Conservation (phyloP, 2,797 vertebrate species). For the Ctenopoma kingsleyae region DNA sequence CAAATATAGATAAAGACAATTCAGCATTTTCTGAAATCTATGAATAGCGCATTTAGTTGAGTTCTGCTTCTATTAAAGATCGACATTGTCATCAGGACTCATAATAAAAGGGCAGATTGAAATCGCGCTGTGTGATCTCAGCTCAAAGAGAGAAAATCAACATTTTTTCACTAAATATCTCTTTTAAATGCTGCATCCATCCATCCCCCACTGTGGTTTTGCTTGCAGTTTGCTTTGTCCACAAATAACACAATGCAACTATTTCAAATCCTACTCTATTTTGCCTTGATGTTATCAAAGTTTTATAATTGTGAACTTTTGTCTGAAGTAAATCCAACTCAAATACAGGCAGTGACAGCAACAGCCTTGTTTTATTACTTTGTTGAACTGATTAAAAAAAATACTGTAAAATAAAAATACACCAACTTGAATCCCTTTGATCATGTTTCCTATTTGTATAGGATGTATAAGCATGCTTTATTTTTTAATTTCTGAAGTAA, state of each 20-base stretch:
- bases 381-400: slow-evolving; percentile 15
- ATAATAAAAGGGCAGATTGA: slow-evolving; percentile 17
- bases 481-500: slow-evolving; percentile 13
- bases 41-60: slow-evolving; percentile 26
- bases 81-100: neutral
- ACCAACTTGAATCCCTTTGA: slow-evolving; percentile 25
- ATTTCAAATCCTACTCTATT: slow-evolving; percentile 23
- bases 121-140: slow-evolving; percentile 10
- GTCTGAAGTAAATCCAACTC: slow-evolving; percentile 8
- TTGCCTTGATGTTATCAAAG: slow-evolving; percentile 32
- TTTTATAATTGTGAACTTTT: slow-evolving; percentile 4
- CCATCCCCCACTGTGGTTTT: slow-evolving; percentile 5
- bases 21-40: slow-evolving; percentile 10
- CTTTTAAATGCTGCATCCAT: slow-evolving; percentile 14
- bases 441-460: slow-evolving; percentile 26
- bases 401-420: neutral
- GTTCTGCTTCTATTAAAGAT: slow-evolving; percentile 8
- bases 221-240: slow-evolving; percentile 12
- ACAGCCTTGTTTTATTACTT: slow-evolving; percentile 9
- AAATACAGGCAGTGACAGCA: neutral
- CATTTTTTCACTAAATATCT: neutral
- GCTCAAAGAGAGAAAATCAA: slow-evolving; percentile 12
- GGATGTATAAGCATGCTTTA: slow-evolving; percentile 3
- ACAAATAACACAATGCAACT: slow-evolving; percentile 16
- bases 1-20: slow-evolving; percentile 31